phyloP scores from a whole-genome alignment of 1,140 invertebrate genomes.

The Pachyrhynchus sulphureomaculatus region DNA sequence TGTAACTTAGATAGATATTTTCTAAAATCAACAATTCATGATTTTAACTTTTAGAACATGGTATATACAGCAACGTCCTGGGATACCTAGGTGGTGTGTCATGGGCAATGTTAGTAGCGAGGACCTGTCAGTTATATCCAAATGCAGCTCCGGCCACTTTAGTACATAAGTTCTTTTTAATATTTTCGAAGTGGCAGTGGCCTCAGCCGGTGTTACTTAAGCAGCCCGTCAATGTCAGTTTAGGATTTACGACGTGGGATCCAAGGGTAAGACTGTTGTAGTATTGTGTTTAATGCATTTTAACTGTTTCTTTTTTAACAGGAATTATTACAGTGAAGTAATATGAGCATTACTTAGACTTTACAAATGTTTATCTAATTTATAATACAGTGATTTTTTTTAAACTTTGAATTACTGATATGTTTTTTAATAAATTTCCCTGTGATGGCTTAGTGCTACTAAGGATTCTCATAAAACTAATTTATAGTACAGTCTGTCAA shows the following conservation, averaged over 20 bases:
- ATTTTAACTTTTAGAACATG: slow-evolving; percentile 70
- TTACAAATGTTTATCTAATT: too few relatives aligned
- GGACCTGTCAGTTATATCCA: slow-evolving; percentile 98
- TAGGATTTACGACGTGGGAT: slow-evolving; percentile 94
- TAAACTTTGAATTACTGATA: too few relatives aligned
- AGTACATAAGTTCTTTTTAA: slow-evolving; percentile 97
- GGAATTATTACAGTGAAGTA: too few relatives aligned
- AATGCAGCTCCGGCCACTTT: slow-evolving; percentile 93
- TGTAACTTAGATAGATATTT: too few relatives aligned
- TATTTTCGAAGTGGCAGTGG: slow-evolving; percentile 98
- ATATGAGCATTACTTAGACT: too few relatives aligned
- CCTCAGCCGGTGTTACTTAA: slow-evolving; percentile 96
- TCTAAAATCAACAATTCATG: too few relatives aligned
- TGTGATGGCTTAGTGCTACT: too few relatives aligned
- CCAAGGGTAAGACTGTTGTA: slow-evolving; percentile 68
- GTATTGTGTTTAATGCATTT: background rate
- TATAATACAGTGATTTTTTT: too few relatives aligned
- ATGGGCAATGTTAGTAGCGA: slow-evolving; percentile 98
- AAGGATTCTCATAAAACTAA: too few relatives aligned
- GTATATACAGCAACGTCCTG: slow-evolving; percentile 97
- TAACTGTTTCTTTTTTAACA: background rate
- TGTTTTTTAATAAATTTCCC: too few relatives aligned
- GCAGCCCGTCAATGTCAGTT: slow-evolving; percentile 82
- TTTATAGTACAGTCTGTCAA: too few relatives aligned
- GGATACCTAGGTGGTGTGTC: slow-evolving; percentile 98